Percentiles rank a stretch among this genome's conserved stretches.
Conservation (phyloP, 1,140 invertebrate genomes). For the Nymphalis io region DNA sequence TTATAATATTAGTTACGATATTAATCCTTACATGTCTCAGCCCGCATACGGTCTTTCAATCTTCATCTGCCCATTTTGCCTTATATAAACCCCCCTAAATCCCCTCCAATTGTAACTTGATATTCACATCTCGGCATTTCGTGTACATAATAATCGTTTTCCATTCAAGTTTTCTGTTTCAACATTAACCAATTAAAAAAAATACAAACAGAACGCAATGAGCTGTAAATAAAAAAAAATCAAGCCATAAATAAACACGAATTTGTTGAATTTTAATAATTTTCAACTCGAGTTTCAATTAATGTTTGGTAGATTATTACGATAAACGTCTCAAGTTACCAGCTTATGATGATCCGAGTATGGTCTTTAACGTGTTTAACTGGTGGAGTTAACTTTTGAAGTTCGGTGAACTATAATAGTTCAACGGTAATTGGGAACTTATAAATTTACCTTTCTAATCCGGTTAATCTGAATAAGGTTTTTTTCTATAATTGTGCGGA, state of each 20-base stretch:
- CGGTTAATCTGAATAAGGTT: constrained; percentile 13
- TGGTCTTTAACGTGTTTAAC: background rate
- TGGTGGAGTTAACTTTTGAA: background rate
- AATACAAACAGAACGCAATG: constrained; percentile 23
- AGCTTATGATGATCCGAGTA: constrained; percentile 12
- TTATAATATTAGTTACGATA: too few relatives aligned
- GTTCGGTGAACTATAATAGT: constrained; percentile 17
- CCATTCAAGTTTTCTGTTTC: background rate
- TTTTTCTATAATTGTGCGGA: constrained; percentile 3
- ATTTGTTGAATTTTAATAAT: constrained; percentile 31
- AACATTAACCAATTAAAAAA: constrained; percentile 25
- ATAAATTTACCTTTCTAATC: constrained; percentile 7
- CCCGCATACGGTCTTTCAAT: too few relatives aligned
- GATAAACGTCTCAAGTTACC: constrained; percentile 23
- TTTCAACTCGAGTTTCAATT: constrained; percentile 33
- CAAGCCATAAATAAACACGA: constrained; percentile 25
- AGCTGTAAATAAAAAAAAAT: constrained; percentile 25
- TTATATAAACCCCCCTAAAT: too few relatives aligned
- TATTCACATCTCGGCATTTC: too few relatives aligned
- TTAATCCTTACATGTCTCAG: too few relatives aligned
- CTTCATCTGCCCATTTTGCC: too few relatives aligned
- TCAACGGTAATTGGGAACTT: constrained; percentile 14
- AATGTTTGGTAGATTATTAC: constrained; percentile 26
- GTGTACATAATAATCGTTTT: background rate
- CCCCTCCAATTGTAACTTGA: too few relatives aligned